Conservation (phyloP, 2,888 invertebrate species). For the Chelonus formosanus region DNA sequence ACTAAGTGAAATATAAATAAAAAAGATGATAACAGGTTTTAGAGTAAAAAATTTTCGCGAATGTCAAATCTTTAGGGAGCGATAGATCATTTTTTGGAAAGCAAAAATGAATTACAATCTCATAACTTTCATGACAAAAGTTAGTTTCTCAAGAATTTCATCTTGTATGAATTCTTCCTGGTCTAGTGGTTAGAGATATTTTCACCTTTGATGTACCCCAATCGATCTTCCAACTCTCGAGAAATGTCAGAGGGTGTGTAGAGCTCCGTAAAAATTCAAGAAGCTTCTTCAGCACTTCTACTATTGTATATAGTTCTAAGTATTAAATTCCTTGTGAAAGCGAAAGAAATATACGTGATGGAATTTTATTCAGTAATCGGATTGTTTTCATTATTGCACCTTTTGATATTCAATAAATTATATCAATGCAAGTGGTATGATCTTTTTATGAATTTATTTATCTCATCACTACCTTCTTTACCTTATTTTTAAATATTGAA, state of each 20-base stretch:
- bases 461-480: neutral
- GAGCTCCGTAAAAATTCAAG: constrained; percentile 20
- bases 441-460: constrained; percentile 6
- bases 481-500: no score
- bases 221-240: constrained; percentile 16
- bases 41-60: no score
- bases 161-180: constrained; percentile 12
- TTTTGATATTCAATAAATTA: constrained; percentile 26
- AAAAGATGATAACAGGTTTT: no score
- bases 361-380: constrained; percentile 10
- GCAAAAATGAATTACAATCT: constrained; percentile 1
- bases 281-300: constrained; percentile 1
- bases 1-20: no score
- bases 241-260: constrained; percentile 12
- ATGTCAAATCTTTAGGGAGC: no score
- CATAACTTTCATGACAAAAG: constrained; percentile 19
- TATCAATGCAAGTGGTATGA: neutral
- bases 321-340: constrained; percentile 26
- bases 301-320: constrained; percentile 10
- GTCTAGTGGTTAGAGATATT: constrained; percentile 11
- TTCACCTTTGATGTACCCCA: constrained; percentile 21
- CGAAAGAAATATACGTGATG: neutral
- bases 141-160: constrained; percentile 12
- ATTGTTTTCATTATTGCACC: constrained; percentile 26
- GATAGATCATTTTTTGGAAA: no score